Conservation (phyloP, 2,888 invertebrate species). For the Shargacucullia verbasci region DNA sequence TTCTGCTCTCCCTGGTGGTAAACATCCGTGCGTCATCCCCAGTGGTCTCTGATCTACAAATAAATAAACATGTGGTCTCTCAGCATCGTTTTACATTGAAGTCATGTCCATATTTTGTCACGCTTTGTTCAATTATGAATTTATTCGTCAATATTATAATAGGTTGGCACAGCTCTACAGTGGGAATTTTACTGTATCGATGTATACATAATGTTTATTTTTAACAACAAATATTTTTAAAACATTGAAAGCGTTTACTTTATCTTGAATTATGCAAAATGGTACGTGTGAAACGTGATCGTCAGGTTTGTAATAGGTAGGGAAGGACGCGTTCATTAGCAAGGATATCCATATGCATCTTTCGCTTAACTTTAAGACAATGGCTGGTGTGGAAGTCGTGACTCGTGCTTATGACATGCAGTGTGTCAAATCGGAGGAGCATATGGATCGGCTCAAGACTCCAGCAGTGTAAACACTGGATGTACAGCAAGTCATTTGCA, state of each 20-base stretch:
- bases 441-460: conserved; percentile 79
- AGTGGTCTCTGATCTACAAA: conserved; percentile 80
- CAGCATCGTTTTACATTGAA: conserved; percentile 57
- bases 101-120: conserved; percentile 43
- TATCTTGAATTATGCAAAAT: conserved; percentile 46
- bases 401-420: conserved; percentile 65
- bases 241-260: conserved; percentile 31
- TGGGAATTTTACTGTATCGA: conserved; percentile 8
- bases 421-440: conserved; percentile 66
- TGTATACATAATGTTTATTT: too few species aligned
- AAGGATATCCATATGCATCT: conserved; percentile 51
- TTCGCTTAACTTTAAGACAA: conserved; percentile 58
- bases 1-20: conserved; percentile 84
- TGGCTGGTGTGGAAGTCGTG: conserved; percentile 58
- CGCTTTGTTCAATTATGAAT: neutral
- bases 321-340: conserved; percentile 47
- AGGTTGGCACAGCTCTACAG: conserved; percentile 1
- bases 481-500: conserved; percentile 82
- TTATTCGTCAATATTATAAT: conserved; percentile 16
- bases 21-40: conserved; percentile 84
- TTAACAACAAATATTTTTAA: conserved; percentile 18
- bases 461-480: conserved; percentile 77
- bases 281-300: conserved; percentile 43
- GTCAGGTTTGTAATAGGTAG: conserved; percentile 35
- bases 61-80: conserved; percentile 77